A percentile compares a stretch with the other conserved stretches of the same genome.
These are phyloP conservation scores for Thecocarcelia acutangulata DNA, from an alignment of 2,888 invertebrate genomes.

Conservation along the genomic window DNA sequence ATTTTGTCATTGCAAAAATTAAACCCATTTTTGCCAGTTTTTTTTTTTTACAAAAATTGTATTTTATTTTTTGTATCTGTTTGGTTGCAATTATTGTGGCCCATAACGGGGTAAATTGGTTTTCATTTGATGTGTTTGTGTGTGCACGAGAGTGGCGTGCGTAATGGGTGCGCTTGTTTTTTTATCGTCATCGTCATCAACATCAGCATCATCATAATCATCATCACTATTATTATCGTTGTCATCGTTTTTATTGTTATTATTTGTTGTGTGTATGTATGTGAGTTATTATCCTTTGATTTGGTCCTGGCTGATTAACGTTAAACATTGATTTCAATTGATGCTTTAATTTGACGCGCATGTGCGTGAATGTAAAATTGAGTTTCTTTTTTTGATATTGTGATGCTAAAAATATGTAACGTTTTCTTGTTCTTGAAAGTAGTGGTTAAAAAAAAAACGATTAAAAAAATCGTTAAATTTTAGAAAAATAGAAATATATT, in stretches of 20 bases:
- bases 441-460: slow-evolving; percentile 30
- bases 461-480: neutral
- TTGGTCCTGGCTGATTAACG: slow-evolving; percentile 60
- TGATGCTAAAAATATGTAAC: slow-evolving; percentile 35
- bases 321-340: slow-evolving; percentile 69
- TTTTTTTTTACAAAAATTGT: slow-evolving; percentile 69
- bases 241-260: slow-evolving; percentile 72
- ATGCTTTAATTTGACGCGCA: slow-evolving; percentile 71
- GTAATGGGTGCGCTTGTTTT: slow-evolving; percentile 47
- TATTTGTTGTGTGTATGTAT: slow-evolving; percentile 57
- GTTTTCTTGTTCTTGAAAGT: slow-evolving; percentile 31
- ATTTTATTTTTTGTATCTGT: slow-evolving; percentile 46
- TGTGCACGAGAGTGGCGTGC: slow-evolving; percentile 56
- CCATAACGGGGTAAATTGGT: slow-evolving; percentile 57
- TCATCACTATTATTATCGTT: slow-evolving; percentile 41
- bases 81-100: slow-evolving; percentile 58
- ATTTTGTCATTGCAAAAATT: slow-evolving; percentile 72
- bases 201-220: slow-evolving; percentile 40
- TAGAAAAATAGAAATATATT: neutral
- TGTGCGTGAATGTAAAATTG: slow-evolving; percentile 56
- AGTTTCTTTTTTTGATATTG: slow-evolving; percentile 24
- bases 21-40: slow-evolving; percentile 76
- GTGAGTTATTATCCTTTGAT: slow-evolving; percentile 65
- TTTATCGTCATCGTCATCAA: slow-evolving; percentile 36
- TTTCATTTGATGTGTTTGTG: neutral